A percentile compares a stretch with the other conserved stretches of the same genome.
These are phyloP conservation scores for Drosophila meridionalis DNA, from an alignment of 2,888 invertebrate genomes.

Conservation along the genomic window DNA sequence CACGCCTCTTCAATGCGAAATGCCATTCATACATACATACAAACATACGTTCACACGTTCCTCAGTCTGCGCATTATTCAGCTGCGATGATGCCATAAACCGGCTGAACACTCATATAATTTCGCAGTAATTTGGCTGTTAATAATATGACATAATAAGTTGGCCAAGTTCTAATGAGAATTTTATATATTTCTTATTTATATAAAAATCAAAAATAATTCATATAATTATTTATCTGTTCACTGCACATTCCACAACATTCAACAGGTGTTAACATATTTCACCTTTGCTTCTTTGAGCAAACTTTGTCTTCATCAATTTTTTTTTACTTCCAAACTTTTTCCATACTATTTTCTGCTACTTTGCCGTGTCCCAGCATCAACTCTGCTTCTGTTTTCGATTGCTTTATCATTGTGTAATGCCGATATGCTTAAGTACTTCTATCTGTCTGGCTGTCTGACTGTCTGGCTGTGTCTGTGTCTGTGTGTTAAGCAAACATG, in stretches of 20 bases:
- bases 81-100: constrained; percentile 49
- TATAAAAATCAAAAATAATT: background rate
- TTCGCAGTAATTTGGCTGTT: constrained; percentile 9
- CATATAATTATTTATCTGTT: background rate
- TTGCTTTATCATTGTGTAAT: constrained; percentile 27
- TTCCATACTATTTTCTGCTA: background rate
- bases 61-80: background rate
- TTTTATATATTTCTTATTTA: background rate
- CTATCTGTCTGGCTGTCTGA: constrained; percentile 27
- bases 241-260: background rate
- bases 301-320: constrained; percentile 14
- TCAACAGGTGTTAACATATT: constrained; percentile 23
- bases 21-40: background rate
- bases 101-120: constrained; percentile 22
- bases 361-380: background rate
- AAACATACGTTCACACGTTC: background rate
- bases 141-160: constrained; percentile 25
- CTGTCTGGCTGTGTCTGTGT: constrained; percentile 31
- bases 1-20: constrained; percentile 9
- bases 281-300: background rate
- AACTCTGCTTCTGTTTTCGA: background rate
- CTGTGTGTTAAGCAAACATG: constrained; percentile 38
- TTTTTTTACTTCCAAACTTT: background rate
- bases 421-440: constrained; percentile 28
- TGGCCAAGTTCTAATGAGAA: background rate